Evolutionary conservation across 2,888 invertebrate species (phyloP).

Genomic region (Acanthoscelides obtectus): DNA sequence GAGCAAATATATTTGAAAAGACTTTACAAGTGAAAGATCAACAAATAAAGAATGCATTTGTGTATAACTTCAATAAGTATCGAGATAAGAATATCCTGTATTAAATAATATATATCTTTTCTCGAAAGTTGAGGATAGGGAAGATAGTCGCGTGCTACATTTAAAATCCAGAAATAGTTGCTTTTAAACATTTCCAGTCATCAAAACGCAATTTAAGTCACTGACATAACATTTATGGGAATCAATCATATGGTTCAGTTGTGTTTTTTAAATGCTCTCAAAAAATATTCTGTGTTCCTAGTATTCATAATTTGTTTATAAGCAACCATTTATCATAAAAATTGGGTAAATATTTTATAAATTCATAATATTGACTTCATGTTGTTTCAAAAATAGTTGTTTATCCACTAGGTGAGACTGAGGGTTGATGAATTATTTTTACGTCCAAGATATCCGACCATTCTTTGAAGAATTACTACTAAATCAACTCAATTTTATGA

Average conservation of each 20-base stretch:
- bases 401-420: not conserved
- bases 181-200: not conserved
- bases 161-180: not conserved
- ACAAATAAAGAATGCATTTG: not conserved
- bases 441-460: not conserved
- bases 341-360: not conserved
- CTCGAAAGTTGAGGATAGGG: not conserved
- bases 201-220: too few species aligned
- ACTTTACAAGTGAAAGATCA: not conserved
- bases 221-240: too few species aligned
- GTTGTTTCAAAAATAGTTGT: not conserved
- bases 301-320: not conserved
- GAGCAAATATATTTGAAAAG: not conserved
- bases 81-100: not conserved
- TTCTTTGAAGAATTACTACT: not conserved
- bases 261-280: too few species aligned
- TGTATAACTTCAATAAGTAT: not conserved
- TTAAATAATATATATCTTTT: not conserved
- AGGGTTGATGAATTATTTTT: not conserved
- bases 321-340: not conserved
- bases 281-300: too few species aligned
- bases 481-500: too few species aligned
- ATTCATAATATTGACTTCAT: not conserved
- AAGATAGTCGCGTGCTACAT: not conserved
- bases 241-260: too few species aligned